Conservation (phyloP, 1,140 invertebrate species). For the Prorops nasuta region DNA sequence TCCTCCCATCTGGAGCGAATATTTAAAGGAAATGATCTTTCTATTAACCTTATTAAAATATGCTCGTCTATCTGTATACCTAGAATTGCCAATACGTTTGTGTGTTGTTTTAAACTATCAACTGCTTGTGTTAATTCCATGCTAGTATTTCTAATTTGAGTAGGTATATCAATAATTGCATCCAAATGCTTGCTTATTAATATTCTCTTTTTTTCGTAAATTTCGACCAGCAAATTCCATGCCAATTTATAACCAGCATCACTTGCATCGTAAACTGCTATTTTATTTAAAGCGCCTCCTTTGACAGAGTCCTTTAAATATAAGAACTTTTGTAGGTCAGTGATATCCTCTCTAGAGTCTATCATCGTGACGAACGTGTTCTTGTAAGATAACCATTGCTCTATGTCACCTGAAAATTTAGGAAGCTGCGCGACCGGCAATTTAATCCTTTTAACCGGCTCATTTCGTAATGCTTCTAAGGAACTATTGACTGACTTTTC, state of each 20-base stretch:
- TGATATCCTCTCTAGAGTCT: too few relatives aligned
- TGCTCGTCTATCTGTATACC: constrained; percentile 6
- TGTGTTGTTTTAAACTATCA: constrained; percentile 11
- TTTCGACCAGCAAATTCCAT: too few relatives aligned
- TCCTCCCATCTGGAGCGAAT: constrained; percentile 12
- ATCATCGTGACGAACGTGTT: too few relatives aligned
- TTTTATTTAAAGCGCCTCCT: too few relatives aligned
- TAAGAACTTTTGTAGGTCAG: too few relatives aligned
- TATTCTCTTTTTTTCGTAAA: constrained; percentile 12
- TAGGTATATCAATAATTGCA: constrained; percentile 5
- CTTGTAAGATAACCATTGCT: too few relatives aligned
- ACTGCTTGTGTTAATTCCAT: constrained; percentile 6
- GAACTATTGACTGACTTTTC: too few relatives aligned
- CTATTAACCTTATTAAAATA: constrained; percentile 14
- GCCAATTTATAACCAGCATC: too few relatives aligned
- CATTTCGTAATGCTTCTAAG: too few relatives aligned
- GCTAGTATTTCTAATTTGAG: constrained; percentile 4
- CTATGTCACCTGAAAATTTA: not conserved
- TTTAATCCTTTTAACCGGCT: too few relatives aligned
- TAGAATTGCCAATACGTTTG: constrained; percentile 12
- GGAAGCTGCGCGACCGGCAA: not conserved
- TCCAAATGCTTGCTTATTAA: constrained; percentile 8
- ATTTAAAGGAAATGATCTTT: constrained; percentile 8
- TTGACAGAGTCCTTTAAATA: too few relatives aligned
- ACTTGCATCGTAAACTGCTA: too few relatives aligned